Evolutionary conservation across 2,888 invertebrate genomes (phyloP).

Genomic region (Salticus scenicus): DNA sequence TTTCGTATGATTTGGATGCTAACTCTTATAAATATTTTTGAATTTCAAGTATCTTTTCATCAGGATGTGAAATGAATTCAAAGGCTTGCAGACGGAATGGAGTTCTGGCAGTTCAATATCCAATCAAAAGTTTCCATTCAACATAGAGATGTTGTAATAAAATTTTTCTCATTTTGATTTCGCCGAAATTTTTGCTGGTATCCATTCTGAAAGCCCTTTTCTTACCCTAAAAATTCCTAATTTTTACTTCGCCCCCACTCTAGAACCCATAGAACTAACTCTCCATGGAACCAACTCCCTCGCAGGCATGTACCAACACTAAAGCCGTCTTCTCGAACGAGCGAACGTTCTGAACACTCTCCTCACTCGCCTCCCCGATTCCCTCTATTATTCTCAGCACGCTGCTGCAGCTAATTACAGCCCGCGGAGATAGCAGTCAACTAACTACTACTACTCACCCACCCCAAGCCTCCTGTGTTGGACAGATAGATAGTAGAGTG

Average conservation of each 20-base stretch:
- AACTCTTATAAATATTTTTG: no score
- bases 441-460: not conserved
- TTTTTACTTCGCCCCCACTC: not conserved
- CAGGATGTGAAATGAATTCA: no score
- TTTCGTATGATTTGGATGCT: no score
- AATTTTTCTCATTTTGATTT: no score
- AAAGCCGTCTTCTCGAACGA: constrained; percentile 17
- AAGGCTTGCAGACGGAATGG: no score
- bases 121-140: no score
- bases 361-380: not conserved
- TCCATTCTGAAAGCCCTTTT: no score
- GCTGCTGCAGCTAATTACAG: constrained; percentile 30
- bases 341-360: not conserved
- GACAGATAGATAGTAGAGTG: constrained; percentile 27
- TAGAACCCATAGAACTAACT: constrained; percentile 4
- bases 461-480: not conserved
- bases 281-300: constrained; percentile 17
- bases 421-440: constrained; percentile 36
- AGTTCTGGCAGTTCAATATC: no score
- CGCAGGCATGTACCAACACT: constrained; percentile 17
- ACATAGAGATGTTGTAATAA: no score
- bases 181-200: no score
- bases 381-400: constrained; percentile 15
- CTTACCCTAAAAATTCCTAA: not conserved
- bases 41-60: no score